Evolutionary conservation across 2,797 vertebrate species (phyloP), one percentile per base, ranked within the genome.

Genomic region (Myiotriccus ornatus): DNA sequence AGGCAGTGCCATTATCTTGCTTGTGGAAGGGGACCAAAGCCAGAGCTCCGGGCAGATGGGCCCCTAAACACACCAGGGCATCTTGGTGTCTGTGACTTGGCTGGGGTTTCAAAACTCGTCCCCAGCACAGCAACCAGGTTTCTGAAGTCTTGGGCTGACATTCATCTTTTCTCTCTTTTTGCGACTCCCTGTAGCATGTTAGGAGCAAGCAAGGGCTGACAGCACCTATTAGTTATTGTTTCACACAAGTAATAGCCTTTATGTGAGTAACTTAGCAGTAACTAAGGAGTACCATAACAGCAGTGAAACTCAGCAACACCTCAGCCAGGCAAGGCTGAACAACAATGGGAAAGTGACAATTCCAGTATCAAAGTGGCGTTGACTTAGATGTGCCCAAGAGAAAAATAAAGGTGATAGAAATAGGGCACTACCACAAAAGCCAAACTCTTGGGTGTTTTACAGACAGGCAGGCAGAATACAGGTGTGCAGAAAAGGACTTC

Each of bases 91-190:
- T 55, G 22, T 44, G 44, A 22, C 15, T 49, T 49, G 28, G 27
- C 11, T 5, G 0, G 50, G 44, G 4, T 63, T 81, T 60, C 24
- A 44, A 32, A 76, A 16, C 18, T 49, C 30, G 11, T 75, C 34
- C 25, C 23, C 37, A 65, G 18, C 7, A 57, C 22, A 75, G 27
- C 46, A 47, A 24, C 4, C 23, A 37, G n/a, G 12, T 52, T 74
- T 77, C 28, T 2, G 1, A 52, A 78, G 16, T 37, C 17, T n/a
- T 0, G 2, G 24, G 25, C 19, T 78, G 28, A 34, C 8, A 30
- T 34, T 22, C 3, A 1, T 32, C 25, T 86, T 52, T 79, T 43
- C 28, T 56, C 21, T 60, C 25, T 35, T 20, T 23, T 69, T 87
- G 18, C 46, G 34, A 44, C 18, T 65, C 43, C 19, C 7, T 23